These are phyloP conservation scores for Hypsopygia costalis DNA, from an alignment of 2,888 invertebrate genomes.

Conservation along the genomic window DNA sequence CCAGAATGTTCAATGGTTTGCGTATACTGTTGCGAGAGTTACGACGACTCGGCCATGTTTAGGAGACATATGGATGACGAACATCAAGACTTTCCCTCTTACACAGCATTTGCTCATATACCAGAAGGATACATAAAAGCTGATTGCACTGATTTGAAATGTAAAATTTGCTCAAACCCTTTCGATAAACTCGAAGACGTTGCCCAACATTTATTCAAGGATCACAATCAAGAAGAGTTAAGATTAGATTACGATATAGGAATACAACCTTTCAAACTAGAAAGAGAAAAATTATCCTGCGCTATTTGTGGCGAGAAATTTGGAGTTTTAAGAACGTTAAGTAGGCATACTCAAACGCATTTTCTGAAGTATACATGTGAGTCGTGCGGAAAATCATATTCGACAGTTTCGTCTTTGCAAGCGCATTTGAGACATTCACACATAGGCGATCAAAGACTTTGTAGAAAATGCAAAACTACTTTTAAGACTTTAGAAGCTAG, in stretches of 20 bases:
- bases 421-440: conserved; percentile 25
- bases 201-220: conserved; percentile 25
- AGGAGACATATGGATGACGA: conserved; percentile 35
- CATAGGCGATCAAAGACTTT: conserved; percentile 17
- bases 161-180: conserved; percentile 25
- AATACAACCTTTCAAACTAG: conserved; percentile 30
- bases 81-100: conserved; percentile 21
- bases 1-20: conserved; percentile 30
- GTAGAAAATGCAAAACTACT: conserved; percentile 28
- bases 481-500: conserved; percentile 27
- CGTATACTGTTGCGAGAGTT: conserved; percentile 35
- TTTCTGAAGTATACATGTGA: conserved; percentile 35
- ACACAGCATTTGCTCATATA: conserved; percentile 20
- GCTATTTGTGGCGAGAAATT: conserved; percentile 29
- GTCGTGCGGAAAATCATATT: conserved; percentile 35
- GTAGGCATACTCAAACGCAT: conserved; percentile 38
- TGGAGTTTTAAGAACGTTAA: conserved; percentile 27
- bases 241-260: conserved; percentile 20
- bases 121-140: conserved; percentile 27
- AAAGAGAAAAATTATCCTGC: conserved; percentile 24
- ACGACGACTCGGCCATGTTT: conserved; percentile 29
- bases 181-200: conserved; percentile 22
- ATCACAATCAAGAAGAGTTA: conserved; percentile 17
- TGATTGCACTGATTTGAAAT: conserved; percentile 33
- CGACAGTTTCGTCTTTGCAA: conserved; percentile 25